Evolutionary conservation across 2,113 vertebrate species (phyloP), one percentile per base, ranked within the genome.

Genomic region (Larimichthys polyactis): DNA sequence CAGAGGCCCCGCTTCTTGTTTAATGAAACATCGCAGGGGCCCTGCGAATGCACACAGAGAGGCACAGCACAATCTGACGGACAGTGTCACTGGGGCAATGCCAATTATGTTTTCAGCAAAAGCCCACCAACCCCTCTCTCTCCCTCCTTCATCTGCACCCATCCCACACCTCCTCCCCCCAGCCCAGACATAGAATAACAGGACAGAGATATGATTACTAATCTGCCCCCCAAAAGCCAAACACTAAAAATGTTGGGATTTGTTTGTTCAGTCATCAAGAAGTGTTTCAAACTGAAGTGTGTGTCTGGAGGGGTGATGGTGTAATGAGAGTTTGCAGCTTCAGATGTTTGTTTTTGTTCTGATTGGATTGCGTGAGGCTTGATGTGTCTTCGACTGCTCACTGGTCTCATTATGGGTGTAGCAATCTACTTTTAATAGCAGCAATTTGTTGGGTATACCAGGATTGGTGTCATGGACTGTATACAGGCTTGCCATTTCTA

Each of bases 31-130:
- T 90, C 27, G 80, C 89, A 89, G 92, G 89, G 92, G 92, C 90
- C 87, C 90, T 20, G 74, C 22, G 66, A 89, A 84, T 79, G 75
- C 84, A 87, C 90, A 91, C 86, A 84, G 86, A 84, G 91, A 87
- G 84, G 85, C 84, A 84, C 77, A 79, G 84, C 91, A 62, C 87
- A 89, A 79, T 86, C 83, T 93, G 91, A 93, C 69, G 70, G 86
- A 90, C 90, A 87, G 90, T 93, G 92, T 94, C 90, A 92, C 80
- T 0, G 78, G 64, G 88, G 91, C 89, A 90, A 90, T 79, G 87
- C 79, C 91, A 94, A 94, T 95, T 95, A 94, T 92, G 90, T 92
- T 94, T 91, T 94, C 92, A 91, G 85, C 87, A 79, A 89, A 78
- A 70, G 81, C 79, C 91, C 83, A 66, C 79, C 64, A 72, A 70